Evolutionary conservation across 2,113 vertebrate species (phyloP).

Genomic region (Mobula birostris): DNA sequence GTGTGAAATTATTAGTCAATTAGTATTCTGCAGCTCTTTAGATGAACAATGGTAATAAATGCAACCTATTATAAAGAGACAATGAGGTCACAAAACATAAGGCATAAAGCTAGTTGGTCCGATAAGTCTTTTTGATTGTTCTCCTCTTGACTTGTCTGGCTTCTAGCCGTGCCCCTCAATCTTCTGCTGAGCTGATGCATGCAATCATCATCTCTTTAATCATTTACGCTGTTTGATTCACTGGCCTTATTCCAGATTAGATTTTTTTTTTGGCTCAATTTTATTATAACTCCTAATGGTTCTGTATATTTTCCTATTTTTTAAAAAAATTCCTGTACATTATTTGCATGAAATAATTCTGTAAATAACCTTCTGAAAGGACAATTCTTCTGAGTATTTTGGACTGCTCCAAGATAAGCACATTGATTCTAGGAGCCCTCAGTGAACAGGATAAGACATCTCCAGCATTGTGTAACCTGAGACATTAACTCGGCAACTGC

Average conservation of each 20-base stretch:
- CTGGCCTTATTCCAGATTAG: neutral
- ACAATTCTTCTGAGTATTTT: neutral
- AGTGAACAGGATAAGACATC: neutral
- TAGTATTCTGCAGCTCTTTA: neutral
- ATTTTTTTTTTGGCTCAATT: neutral
- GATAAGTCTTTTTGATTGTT: neutral
- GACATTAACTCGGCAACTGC: neutral
- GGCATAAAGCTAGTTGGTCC: neutral
- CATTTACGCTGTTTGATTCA: neutral
- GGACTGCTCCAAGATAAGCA: neutral
- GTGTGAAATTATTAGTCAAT: neutral
- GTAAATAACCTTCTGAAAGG: neutral
- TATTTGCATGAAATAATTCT: neutral
- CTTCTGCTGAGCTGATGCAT: neutral
- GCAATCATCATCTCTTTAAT: neutral
- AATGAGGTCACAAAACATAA: neutral
- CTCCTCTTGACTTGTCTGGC: neutral
- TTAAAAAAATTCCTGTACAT: neutral
- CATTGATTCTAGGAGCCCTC: neutral
- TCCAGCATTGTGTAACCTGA: neutral
- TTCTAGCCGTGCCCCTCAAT: neutral
- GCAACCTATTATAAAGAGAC: neutral
- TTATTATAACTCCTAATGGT: neutral
- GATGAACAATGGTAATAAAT: neutral
- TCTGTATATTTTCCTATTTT: neutral